Base-by-base conservation (phyloP, 2,113 vertebrate genomes). In the Thunnus maccoyii region DNA sequence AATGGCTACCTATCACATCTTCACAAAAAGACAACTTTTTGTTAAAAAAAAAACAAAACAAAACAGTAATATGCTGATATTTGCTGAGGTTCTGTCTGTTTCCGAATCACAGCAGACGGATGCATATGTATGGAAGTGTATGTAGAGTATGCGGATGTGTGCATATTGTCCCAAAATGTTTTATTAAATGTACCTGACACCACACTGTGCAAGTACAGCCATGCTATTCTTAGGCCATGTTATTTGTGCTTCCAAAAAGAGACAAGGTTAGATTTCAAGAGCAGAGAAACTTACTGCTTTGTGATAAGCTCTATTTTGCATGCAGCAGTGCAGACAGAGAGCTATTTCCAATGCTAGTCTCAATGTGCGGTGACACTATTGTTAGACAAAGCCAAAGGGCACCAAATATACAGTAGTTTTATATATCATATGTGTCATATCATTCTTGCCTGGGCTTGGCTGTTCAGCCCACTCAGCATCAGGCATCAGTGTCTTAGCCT, bases 1-100 rank as follows among this genome's bases (percentile, higher is more conserved):
- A 72, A 76, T 5, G 36, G 70, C 64, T 80, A 77, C 86, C 60
- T 71, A 65, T 90, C 86, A 81, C 72, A 76, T 57, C 14, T 54
- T 55, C 51, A 72, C 20, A 46, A 56, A 18, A 57, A 44, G 55
- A 72, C 51, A 57, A 52, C 8, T 8, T 68, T 64, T 17, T 16
- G 46, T 16, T 25, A 13, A n/a, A 17, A 47, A 17, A 47, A 52
- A 48, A 65, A 15, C 68, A 36, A 22, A 10, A 17, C 11, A 30
- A 32, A 63, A 18, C 62, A n/a, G 18, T 11, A 48, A 71, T 41
- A 57, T 44, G 22, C 48, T 69, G 51, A 83, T 73, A 63, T 67
- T 44, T 67, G 27, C 73, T 58, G 41, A 56, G 51, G 66, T 36
- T 72, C 20, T 61, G 36, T 82, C 50, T 73, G 57, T 57, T 54